These are phyloP conservation scores for Polydrusus pterygomalis DNA, from an alignment of 2,888 invertebrate species.

Conservation along the genomic window DNA sequence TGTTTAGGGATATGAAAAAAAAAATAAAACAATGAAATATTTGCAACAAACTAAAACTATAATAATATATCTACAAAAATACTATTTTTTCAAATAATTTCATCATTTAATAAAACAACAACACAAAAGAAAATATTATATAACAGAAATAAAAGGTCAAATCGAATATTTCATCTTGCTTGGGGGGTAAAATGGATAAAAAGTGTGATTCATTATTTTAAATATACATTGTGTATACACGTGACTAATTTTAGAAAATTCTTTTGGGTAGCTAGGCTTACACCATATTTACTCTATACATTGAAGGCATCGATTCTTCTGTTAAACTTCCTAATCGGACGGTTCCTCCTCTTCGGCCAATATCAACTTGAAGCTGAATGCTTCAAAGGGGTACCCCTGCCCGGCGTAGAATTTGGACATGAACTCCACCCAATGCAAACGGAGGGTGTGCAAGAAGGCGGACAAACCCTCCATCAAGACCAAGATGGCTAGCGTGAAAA, in stretches of 20 bases:
- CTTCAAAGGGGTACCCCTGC: conserved; percentile 87
- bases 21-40: conserved; percentile 8
- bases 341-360: conserved; percentile 73
- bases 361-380: conserved; percentile 89
- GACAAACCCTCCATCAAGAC: conserved; percentile 94
- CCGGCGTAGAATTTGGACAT: conserved; percentile 91
- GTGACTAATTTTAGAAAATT: neutral
- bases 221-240: neutral
- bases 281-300: neutral
- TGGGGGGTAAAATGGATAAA: neutral
- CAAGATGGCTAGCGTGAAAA: conserved; percentile 87
- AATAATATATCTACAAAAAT: conserved; percentile 32
- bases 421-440: conserved; percentile 93
- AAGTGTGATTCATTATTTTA: neutral
- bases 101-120: conserved; percentile 29
- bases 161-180: neutral
- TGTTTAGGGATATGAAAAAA: no score
- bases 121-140: neutral
- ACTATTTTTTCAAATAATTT: conserved; percentile 23
- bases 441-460: conserved; percentile 91
- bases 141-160: neutral
- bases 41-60: conserved; percentile 35
- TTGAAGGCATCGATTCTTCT: neutral
- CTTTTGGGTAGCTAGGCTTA: neutral
- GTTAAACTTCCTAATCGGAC: conserved; percentile 34